Conservation (phyloP, 2,113 vertebrate genomes). For the Myxocyprinus asiaticus region DNA sequence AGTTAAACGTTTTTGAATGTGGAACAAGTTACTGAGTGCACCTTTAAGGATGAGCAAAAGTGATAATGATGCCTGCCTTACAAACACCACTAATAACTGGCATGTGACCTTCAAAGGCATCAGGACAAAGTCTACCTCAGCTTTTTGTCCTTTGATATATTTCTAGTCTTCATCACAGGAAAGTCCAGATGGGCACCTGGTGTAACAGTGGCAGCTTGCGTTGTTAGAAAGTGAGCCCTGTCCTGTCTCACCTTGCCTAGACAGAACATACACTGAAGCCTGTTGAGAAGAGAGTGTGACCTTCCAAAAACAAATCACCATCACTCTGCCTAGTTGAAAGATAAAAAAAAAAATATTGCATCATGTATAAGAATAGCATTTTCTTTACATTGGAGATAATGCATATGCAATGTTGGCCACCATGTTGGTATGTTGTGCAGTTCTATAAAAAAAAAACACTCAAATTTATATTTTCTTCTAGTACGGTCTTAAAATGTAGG, state of each 20-base stretch:
- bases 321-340: not conserved
- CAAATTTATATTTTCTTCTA: too few relatives aligned
- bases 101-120: not conserved
- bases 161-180: not conserved
- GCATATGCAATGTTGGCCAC: too few relatives aligned
- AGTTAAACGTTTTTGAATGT: too few relatives aligned
- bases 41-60: too few relatives aligned
- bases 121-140: not conserved
- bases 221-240: constrained; percentile 21
- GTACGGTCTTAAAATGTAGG: too few relatives aligned
- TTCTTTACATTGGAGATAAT: too few relatives aligned
- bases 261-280: constrained; percentile 25
- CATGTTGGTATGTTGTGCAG: too few relatives aligned
- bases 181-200: constrained; percentile 21
- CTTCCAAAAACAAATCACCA: constrained; percentile 21
- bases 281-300: constrained; percentile 8
- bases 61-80: too few relatives aligned
- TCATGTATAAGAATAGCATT: too few relatives aligned
- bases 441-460: too few relatives aligned
- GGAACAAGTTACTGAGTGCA: too few relatives aligned
- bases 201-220: not conserved
- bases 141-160: not conserved
- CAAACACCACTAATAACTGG: not conserved
- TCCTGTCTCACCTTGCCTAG: constrained; percentile 33
- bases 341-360: too few relatives aligned